Evolutionary conservation across 2,888 invertebrate species (phyloP).

Genomic region (Antitype chi): DNA sequence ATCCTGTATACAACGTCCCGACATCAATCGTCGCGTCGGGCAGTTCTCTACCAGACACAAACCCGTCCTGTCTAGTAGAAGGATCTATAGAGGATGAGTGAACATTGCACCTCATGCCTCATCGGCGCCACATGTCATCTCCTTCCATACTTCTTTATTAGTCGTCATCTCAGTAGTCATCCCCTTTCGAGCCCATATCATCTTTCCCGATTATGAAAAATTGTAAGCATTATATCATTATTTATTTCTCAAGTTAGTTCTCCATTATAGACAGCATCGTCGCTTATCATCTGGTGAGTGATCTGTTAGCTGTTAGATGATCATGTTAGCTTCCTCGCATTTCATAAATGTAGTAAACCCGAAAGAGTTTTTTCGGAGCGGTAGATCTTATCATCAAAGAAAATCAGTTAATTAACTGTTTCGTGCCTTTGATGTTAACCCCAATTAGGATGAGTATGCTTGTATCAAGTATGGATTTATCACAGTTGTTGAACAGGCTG

Average conservation of each 20-base stretch:
- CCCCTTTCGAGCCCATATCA: neutral
- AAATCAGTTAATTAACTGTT: conserved; percentile 36
- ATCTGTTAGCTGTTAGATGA: too few relatives aligned
- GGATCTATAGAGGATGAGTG: too few relatives aligned
- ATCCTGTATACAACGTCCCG: too few relatives aligned
- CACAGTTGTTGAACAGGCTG: conserved; percentile 23
- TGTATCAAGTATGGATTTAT: conserved; percentile 38
- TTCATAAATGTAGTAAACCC: neutral
- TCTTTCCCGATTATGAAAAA: neutral
- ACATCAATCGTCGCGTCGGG: too few relatives aligned
- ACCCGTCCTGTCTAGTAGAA: too few relatives aligned
- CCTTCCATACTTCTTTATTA: neutral
- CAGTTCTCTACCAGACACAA: too few relatives aligned
- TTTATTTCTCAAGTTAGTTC: neutral
- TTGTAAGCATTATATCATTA: neutral
- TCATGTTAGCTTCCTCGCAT: neutral
- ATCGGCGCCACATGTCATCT: neutral
- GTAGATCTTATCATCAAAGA: conserved; percentile 9
- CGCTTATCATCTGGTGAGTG: neutral
- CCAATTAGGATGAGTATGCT: conserved; percentile 45
- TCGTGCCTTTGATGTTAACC: conserved; percentile 47
- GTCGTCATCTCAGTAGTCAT: neutral
- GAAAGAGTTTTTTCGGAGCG: neutral
- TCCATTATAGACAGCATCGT: neutral
- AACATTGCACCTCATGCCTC: too few relatives aligned